Evolutionary conservation across 2,888 invertebrate species (phyloP).

Genomic region (Schizotus pectinicornis): DNA sequence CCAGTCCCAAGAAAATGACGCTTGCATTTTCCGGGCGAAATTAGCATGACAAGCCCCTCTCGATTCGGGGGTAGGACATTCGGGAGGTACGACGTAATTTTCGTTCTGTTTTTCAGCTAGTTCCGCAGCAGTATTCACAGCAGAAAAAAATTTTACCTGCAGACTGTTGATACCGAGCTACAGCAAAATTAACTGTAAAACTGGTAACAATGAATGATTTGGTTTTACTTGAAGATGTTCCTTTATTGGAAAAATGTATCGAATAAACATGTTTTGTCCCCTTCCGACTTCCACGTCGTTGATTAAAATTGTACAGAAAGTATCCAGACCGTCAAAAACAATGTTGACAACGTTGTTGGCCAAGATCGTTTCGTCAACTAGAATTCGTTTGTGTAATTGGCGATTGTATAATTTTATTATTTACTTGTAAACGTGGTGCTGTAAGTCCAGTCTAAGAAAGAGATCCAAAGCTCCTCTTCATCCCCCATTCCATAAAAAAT

Average conservation of each 20-base stretch:
- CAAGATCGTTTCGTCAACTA: constrained; percentile 52
- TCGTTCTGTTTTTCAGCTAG: constrained; percentile 46
- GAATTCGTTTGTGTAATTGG: constrained; percentile 20
- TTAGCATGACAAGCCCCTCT: constrained; percentile 93
- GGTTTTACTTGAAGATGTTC: constrained; percentile 62
- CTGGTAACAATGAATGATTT: too few relatives aligned
- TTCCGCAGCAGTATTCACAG: constrained; percentile 44
- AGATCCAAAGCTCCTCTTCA: constrained; percentile 79
- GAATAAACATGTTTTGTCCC: constrained; percentile 85
- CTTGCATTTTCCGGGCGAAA: constrained; percentile 90
- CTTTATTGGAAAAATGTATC: constrained; percentile 75
- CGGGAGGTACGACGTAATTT: constrained; percentile 68
- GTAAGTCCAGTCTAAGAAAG: constrained; percentile 80
- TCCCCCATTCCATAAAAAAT: constrained; percentile 68
- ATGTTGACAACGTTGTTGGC: constrained; percentile 60
- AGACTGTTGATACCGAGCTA: constrained; percentile 52
- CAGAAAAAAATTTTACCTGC: constrained; percentile 53
- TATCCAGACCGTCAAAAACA: constrained; percentile 87
- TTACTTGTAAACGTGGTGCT: constrained; percentile 47
- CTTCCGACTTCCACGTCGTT: constrained; percentile 72
- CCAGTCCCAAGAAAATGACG: constrained; percentile 97
- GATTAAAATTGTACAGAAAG: constrained; percentile 75
- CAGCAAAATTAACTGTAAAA: constrained; percentile 14
- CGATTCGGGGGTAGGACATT: constrained; percentile 75
- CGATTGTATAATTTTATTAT: too few relatives aligned